Conservation (phyloP, 2,888 invertebrate genomes). For the Monochamus alternatus region DNA sequence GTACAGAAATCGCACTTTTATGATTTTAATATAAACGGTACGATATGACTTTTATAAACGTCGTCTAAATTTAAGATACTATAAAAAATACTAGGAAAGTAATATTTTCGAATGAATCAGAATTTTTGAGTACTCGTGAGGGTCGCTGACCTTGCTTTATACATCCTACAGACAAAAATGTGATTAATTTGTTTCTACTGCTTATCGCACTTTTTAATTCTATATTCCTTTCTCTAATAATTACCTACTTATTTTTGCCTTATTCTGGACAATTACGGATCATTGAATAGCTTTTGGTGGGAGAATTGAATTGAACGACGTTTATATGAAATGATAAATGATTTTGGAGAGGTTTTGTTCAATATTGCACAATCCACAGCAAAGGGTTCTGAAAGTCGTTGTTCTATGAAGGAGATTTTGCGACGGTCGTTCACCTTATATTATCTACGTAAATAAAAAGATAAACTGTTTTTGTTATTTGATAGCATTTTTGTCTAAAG, state of each 20-base stretch:
- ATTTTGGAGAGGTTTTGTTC: not conserved
- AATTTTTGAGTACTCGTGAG: not conserved
- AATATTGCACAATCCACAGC: not conserved
- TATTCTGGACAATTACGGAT: not conserved
- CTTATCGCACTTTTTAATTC: not conserved
- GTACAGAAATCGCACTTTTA: not conserved
- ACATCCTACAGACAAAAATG: conserved; percentile 1
- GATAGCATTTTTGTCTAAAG: conserved; percentile 17
- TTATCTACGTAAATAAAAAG: conserved; percentile 14
- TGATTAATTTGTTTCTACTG: not conserved
- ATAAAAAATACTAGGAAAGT: not conserved
- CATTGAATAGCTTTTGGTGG: not conserved
- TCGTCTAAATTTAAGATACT: conserved; percentile 8
- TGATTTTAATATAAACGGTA: not conserved
- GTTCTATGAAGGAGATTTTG: conserved; percentile 1
- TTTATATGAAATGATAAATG: not conserved
- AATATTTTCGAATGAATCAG: conserved; percentile 6
- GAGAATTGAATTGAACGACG: not conserved
- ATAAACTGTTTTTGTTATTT: conserved; percentile 22
- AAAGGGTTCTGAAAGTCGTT: conserved; percentile 4
- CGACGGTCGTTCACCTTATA: conserved; percentile 2
- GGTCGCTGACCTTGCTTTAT: not conserved
- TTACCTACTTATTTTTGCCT: not conserved
- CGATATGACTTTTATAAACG: not conserved
- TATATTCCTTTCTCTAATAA: not conserved